Evolutionary conservation across 2,888 invertebrate genomes (phyloP), one percentile per base, ranked within the genome.

Genomic region (Byasa hedistus): DNA sequence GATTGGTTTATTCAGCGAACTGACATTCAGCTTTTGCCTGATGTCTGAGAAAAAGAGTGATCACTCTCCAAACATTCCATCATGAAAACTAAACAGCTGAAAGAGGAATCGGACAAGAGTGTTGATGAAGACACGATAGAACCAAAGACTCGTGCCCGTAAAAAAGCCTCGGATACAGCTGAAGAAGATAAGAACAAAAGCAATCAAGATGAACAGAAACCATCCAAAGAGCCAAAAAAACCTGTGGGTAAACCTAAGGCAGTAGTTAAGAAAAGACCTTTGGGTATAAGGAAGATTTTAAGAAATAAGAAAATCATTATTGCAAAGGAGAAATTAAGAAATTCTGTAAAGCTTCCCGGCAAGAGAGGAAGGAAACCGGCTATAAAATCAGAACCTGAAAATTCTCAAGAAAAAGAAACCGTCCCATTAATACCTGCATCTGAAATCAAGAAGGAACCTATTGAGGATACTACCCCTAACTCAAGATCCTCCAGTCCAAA

Each of bases 41-140:
- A 91, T 91, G 91, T 90, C 91, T 89, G 82, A 84, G 81, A 79
- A 84, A 89, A 88, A 84, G 87, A 85, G 79, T 75, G 76, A 78
- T 77, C 81, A 85, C 83, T 87, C 85, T 84, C 84, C 83, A 83
- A 79, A 89, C 87, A 91, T 90, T 90, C 89, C 91, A 91, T 83
- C 85, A 91, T 91, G 91, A 91, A 91, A 87, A 91, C 92, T 74
- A 92, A 91, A 80, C 91, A 91, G 78, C 73, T 75, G 67, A 91
- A 91, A 78, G 91, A 91, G 69, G 91, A 91, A 72, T 78, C 81
- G 69, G 91, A 91, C 69, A 89, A 89, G 82, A 84, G 83, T 76
- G 80, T 84, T 5, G 91, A 91, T 85, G 91, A 91, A 65, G 91
- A 90, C 64, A 76, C 81, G 55, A 77, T 85, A 71, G 92, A 91